Conservation (phyloP, 2,797 vertebrate species). For the Cetoscarus ocellatus region DNA sequence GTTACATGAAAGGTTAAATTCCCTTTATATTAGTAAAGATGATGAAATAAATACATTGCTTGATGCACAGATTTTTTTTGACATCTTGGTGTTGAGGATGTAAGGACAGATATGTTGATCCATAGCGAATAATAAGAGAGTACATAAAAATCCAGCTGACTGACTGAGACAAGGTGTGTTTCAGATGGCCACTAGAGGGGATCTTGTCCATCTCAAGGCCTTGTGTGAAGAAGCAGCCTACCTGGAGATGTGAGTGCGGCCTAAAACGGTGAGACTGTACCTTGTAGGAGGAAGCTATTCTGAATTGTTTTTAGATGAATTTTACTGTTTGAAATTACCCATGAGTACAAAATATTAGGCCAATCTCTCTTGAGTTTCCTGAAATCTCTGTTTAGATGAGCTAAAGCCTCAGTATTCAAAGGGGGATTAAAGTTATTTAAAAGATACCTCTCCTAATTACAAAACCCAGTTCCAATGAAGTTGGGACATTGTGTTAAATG, state of each 20-base stretch:
- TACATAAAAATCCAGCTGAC: slow-evolving; percentile 2
- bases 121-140: neutral
- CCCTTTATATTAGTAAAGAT: no score
- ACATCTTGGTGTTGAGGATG: no score
- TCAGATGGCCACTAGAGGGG: slow-evolving; percentile 66
- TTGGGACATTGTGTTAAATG: no score
- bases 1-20: no score
- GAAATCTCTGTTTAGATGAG: neutral
- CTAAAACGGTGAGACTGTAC: slow-evolving; percentile 24
- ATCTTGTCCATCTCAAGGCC: slow-evolving; percentile 55
- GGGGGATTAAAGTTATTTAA: no score
- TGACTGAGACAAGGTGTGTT: slow-evolving; percentile 20
- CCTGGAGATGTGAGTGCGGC: slow-evolving; percentile 40
- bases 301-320: neutral
- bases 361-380: slow-evolving; percentile 1
- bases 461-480: no score
- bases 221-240: slow-evolving; percentile 46
- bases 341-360: slow-evolving; percentile 4
- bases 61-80: no score
- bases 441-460: no score
- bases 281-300: slow-evolving; percentile 26
- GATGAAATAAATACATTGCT: no score
- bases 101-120: no score
- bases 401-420: no score
- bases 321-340: neutral